These are phyloP conservation scores for Eulithis testata DNA, from an alignment of 2,888 invertebrate species.

Conservation along the genomic window DNA sequence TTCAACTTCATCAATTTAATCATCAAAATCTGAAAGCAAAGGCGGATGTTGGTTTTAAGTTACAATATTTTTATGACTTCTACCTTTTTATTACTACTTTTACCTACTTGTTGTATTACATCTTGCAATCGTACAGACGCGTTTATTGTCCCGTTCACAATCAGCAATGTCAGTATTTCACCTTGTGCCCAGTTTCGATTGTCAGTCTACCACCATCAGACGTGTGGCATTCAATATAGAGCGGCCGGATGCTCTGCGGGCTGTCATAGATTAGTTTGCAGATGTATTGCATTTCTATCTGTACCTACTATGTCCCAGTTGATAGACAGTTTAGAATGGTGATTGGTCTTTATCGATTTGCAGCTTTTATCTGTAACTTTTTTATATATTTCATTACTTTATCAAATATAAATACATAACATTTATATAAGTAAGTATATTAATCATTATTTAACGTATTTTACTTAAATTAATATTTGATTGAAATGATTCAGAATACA, in stretches of 20 bases:
- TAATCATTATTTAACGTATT: too few relatives aligned
- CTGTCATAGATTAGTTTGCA: slow-evolving; percentile 53
- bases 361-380: neutral
- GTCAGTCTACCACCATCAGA: slow-evolving; percentile 49
- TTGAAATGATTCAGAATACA: neutral
- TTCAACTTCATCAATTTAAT: too few relatives aligned
- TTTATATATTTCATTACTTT: too few relatives aligned
- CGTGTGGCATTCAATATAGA: slow-evolving; percentile 62
- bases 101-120: neutral
- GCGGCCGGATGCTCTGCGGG: slow-evolving; percentile 68
- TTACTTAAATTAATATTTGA: too few relatives aligned
- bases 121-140: neutral
- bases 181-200: slow-evolving; percentile 53
- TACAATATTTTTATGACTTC: too few relatives aligned
- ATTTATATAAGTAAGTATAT: too few relatives aligned
- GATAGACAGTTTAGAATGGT: slow-evolving; percentile 9
- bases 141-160: slow-evolving; percentile 18
- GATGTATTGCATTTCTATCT: slow-evolving; percentile 33
- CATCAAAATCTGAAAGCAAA: too few relatives aligned
- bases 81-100: too few relatives aligned
- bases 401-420: too few relatives aligned
- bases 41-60: too few relatives aligned
- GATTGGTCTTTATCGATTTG: slow-evolving; percentile 4
- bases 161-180: slow-evolving; percentile 53
- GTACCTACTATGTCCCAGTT: slow-evolving; percentile 6